Conservation (phyloP, 2,888 invertebrate genomes). For the Spodoptera exigua region DNA sequence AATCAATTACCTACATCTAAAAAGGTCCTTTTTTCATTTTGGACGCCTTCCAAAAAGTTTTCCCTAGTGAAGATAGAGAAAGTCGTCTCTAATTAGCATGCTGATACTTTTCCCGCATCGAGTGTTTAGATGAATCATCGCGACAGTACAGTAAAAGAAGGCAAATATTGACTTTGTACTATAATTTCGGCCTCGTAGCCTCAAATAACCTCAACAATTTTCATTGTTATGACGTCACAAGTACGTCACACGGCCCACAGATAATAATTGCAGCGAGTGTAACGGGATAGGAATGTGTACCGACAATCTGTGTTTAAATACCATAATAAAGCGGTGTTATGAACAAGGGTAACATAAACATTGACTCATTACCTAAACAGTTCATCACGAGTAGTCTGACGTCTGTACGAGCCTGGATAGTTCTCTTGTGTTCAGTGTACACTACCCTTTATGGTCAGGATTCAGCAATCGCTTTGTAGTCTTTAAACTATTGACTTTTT, state of each 20-base stretch:
- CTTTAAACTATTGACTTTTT: no score
- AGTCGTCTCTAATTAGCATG: no score
- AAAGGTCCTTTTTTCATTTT: no score
- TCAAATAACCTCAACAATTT: slow-evolving; percentile 2
- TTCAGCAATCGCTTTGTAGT: not conserved
- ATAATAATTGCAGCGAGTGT: slow-evolving; percentile 28
- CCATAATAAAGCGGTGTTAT: slow-evolving; percentile 45
- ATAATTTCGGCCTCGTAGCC: not conserved
- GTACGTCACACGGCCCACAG: slow-evolving; percentile 34
- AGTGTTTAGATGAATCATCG: no score
- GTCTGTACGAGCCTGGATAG: slow-evolving; percentile 2
- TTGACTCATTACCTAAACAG: slow-evolving; percentile 52
- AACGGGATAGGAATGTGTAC: slow-evolving; percentile 49
- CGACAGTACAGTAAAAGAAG: no score
- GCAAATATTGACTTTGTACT: no score
- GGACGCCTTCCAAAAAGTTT: no score
- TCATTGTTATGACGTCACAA: slow-evolving; percentile 27
- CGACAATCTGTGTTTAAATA: slow-evolving; percentile 31
- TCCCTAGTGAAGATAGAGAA: no score
- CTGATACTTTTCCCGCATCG: no score
- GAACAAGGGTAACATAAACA: slow-evolving; percentile 54
- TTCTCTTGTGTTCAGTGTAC: not conserved
- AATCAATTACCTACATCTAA: no score
- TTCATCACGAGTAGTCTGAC: slow-evolving; percentile 45
- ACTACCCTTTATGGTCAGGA: slow-evolving; percentile 22